These are phyloP conservation scores for Aphis craccivora DNA, from an alignment of 1,140 invertebrate species.

Conservation along the genomic window DNA sequence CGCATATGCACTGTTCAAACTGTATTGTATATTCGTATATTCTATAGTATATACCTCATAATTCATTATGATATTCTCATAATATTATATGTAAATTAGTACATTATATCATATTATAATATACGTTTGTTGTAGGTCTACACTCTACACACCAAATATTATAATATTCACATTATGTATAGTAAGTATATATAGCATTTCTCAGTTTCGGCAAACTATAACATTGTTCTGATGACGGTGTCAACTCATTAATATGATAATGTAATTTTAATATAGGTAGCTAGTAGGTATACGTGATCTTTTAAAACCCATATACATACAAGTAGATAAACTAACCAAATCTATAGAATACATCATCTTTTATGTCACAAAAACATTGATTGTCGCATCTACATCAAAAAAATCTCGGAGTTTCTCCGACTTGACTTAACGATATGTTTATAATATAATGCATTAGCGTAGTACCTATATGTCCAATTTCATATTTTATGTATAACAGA, in stretches of 20 bases:
- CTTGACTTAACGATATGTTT: background rate
- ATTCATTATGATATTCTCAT: background rate
- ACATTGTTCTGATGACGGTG: background rate
- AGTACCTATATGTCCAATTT: too few species aligned
- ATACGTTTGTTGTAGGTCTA: background rate
- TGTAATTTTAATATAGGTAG: constrained; percentile 30
- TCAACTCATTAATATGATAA: constrained; percentile 33
- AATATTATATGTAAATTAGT: constrained; percentile 7
- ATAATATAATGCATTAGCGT: background rate
- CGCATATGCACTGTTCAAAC: background rate
- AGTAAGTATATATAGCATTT: background rate
- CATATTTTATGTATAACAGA: background rate
- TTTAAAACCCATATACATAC: constrained; percentile 7
- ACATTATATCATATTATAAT: background rate
- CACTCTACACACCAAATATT: background rate
- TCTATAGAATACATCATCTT: background rate
- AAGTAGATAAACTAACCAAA: background rate
- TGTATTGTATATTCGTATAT: too few species aligned
- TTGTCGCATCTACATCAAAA: background rate
- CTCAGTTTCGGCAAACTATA: background rate
- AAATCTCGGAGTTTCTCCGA: background rate
- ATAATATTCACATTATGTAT: background rate
- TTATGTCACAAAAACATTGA: background rate
- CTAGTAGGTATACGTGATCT: background rate
- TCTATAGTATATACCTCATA: background rate